Base-by-base conservation (phyloP, 2,113 vertebrate genomes). In the Nesogale talazaci region DNA sequence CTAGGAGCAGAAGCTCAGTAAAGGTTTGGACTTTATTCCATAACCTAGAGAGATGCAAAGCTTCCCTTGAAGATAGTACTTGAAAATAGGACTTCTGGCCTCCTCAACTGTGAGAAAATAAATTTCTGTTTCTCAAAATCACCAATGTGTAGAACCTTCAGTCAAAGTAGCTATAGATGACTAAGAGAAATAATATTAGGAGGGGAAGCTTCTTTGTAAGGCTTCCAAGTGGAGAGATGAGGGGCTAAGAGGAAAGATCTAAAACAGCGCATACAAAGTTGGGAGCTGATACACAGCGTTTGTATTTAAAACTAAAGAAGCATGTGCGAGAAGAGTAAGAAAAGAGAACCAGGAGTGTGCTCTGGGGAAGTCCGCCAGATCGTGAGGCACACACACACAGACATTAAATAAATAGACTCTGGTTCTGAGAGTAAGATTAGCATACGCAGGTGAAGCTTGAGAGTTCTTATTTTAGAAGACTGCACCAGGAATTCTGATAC, bases 401-500 rank as follows among this genome's bases (percentile, higher is more conserved):
- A 52, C 4, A 12, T 52, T 52, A 52, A 52, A 52, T 52, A 52
- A 52, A 8, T 52, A 52, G 46, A 80, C 8, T 79, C 9, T 15
- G 31, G 20, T 83, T 61, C 72, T 74, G 59, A 70, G 9, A 94
- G 12, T 34, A 81, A 38, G 22, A 65, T 42, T 25, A 67, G 31
- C 19, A 59, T 20, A 22, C 22, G 14, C 19, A 63, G 38, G 5
- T 6, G 17, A 70, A 75, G 25, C 31, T 7, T 67, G 69, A 52
- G 22, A 23, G 2, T 87, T 80, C 17, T 12, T n/a, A 20, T 70
- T 77, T 70, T 27, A n/a, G 40, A 70, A 89, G 61, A 29, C 72
- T n/a, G 40, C 9, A 61, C 5, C 0, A 0, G 40, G 8, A 69
- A 72, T 23, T 75, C 22, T 70, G 61, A 85, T 0, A 0, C 27